These are phyloP conservation scores for Falco peregrinus DNA, from an alignment of 2,797 vertebrate genomes.

Conservation along the genomic window DNA sequence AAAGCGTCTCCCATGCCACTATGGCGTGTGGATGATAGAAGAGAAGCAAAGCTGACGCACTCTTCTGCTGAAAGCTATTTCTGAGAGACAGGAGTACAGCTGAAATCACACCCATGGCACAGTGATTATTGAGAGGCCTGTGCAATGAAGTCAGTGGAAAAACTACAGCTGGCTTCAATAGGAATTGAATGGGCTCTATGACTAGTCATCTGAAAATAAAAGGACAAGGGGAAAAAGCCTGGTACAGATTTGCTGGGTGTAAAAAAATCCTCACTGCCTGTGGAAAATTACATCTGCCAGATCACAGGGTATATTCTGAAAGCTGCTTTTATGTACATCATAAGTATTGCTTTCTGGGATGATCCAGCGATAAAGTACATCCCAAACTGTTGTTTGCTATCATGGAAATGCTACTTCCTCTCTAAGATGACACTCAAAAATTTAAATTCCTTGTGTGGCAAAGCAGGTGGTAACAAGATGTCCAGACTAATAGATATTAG, in stretches of 20 bases:
- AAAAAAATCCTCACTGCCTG: neutral
- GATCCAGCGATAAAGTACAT: neutral
- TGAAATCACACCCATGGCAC: neutral
- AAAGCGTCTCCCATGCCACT: neutral
- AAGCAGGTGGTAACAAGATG: neutral
- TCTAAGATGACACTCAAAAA: neutral
- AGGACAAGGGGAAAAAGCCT: neutral
- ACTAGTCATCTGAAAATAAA: neutral
- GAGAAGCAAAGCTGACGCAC: neutral
- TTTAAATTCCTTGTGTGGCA: neutral
- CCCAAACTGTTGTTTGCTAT: neutral
- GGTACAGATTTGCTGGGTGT: neutral
- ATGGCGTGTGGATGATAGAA: neutral
- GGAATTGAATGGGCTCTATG: neutral
- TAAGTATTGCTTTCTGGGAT: neutral
- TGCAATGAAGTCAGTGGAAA: constrained; percentile 23
- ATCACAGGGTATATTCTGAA: neutral
- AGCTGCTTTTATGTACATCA: neutral
- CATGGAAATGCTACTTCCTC: neutral
- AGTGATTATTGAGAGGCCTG: neutral
- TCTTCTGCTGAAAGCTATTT: neutral
- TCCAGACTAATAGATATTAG: neutral
- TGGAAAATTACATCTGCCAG: constrained; percentile 1
- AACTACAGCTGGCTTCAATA: constrained; percentile 11
- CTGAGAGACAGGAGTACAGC: neutral